phyloP scores from a whole-genome alignment of 2,113 vertebrate species.

The Spea bombifrons region DNA sequence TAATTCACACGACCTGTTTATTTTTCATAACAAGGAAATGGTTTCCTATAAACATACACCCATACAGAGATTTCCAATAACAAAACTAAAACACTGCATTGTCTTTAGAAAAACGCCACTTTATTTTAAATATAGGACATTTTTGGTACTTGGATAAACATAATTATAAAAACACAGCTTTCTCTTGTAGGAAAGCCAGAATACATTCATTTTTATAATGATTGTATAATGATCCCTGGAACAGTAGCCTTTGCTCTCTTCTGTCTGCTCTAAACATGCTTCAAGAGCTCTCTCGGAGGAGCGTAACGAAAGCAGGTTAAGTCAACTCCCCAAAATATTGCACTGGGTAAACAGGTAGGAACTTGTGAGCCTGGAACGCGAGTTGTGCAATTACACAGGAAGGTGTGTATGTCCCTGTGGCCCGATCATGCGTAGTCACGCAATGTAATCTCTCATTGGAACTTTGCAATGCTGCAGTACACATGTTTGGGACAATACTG shows the following conservation, averaged over 20 bases:
- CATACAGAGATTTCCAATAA: too few species aligned
- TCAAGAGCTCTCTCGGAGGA: conserved; percentile 10
- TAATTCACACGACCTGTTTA: too few species aligned
- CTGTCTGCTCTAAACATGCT: conserved; percentile 14
- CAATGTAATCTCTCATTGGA: conserved; percentile 38
- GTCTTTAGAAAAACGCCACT: too few species aligned
- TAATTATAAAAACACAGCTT: too few species aligned
- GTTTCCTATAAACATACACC: too few species aligned
- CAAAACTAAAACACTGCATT: too few species aligned
- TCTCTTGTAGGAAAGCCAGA: too few species aligned
- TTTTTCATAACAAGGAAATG: too few species aligned
- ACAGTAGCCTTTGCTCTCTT: background rate
- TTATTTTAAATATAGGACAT: too few species aligned
- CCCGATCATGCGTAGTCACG: conserved; percentile 49
- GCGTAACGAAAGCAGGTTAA: conserved; percentile 25
- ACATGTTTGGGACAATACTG: conserved; percentile 2
- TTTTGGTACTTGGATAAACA: too few species aligned
- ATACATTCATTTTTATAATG: too few species aligned
- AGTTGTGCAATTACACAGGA: conserved; percentile 60
- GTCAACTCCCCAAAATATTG: conserved; percentile 3
- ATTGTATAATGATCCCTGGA: too few species aligned
- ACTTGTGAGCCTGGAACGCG: conserved; percentile 60
- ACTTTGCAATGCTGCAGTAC: conserved; percentile 7
- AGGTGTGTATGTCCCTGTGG: conserved; percentile 53
- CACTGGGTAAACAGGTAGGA: conserved; percentile 58